Evolutionary conservation across 2,113 vertebrate species (phyloP), one percentile per base, ranked within the genome.

Genomic region (Marmota monax): DNA sequence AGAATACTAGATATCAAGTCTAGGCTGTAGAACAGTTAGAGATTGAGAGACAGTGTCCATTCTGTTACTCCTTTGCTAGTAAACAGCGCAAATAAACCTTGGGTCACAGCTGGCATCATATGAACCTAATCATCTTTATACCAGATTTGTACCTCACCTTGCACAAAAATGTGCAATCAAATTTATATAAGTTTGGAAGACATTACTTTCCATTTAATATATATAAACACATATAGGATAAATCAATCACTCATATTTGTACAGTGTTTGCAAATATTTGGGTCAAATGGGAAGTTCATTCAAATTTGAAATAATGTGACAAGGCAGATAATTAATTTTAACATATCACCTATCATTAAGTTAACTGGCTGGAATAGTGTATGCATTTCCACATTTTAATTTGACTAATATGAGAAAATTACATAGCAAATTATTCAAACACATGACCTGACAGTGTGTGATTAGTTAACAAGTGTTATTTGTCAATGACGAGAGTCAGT

Each of bases 401-500:
- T 97, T 90, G 82, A n/a, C 79, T 48, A 95, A 98, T 95, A 53
- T 58, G 70, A 56, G 69, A 63, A 86, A 95, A 88, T 95, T 94
- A 70, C 2, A 86, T 25, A 73, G 92, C 22, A 92, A 96, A 94
- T 97, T 96, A 96, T 0, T 93, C 65, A 98, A 74, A 85, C 72
- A 92, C 51, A 53, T 78, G 48, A 73, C 87, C 79, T 93, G 39
- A 65, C 13, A 63, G 17, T 93, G 17, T 96, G 4, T 90, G 80
- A 95, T 94, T 95, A 92, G 93, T 96, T 96, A 97, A 96, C 93
- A 95, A 91, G 53, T 95, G 63, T 80, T 96, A 87, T 96, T 94
- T 91, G 78, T 78, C 20, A 10, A 72, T 51, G 74, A 67, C 0
- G 2, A 80, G 79, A 11, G 11, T 89, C 85, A 39, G 29, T 88